Base-by-base conservation (phyloP, 2,888 invertebrate genomes). In the Spisula subtruncata region DNA sequence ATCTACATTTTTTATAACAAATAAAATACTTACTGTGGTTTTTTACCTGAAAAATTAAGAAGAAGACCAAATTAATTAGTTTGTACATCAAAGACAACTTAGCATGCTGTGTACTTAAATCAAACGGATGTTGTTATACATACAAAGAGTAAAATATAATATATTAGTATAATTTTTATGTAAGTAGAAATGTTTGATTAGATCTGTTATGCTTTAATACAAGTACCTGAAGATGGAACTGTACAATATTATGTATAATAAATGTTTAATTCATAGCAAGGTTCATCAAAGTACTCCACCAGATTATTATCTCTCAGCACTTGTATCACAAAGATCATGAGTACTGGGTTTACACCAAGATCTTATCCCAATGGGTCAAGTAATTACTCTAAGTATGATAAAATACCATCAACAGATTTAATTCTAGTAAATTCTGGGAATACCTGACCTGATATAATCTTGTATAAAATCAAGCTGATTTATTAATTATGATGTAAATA, bases 21-120 rank as follows among this genome's bases (percentile, higher is more conserved):
- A 86, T 88, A 29, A 79, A 25, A 90, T 92, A 93, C 94, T 94
- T 90, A 94, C 94, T 92, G 92, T 87, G 93, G 91, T 88, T 94
- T 94, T 89, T 94, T 94, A 71, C 91, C 92, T 91, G 92, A 81
- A 89, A 91, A 75, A 87, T 54, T 88, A 89, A 85, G 41, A 89
- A 56, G 32, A 85, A 88, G 16, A 81, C 4, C 60, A 75, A 5
- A 54, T 81, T 32, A 88, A 86, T 48, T 32, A 66, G 29, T 75
- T 35, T 32, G 32, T 32, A 32, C 16, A 35, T 35, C 35, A 75
- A 32, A 60, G 60, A 1, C 6, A 60, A 60, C 60, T 6, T 25
- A 25, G 20, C 60, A 66, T 25, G 60, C 10, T 10, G 56, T 0
- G 25, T 25, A 66, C 10, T 25, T n/a, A n/a, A 5, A 56, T 6